Evolutionary conservation across 2,113 vertebrate genomes (phyloP).

Genomic region (Apus apus): DNA sequence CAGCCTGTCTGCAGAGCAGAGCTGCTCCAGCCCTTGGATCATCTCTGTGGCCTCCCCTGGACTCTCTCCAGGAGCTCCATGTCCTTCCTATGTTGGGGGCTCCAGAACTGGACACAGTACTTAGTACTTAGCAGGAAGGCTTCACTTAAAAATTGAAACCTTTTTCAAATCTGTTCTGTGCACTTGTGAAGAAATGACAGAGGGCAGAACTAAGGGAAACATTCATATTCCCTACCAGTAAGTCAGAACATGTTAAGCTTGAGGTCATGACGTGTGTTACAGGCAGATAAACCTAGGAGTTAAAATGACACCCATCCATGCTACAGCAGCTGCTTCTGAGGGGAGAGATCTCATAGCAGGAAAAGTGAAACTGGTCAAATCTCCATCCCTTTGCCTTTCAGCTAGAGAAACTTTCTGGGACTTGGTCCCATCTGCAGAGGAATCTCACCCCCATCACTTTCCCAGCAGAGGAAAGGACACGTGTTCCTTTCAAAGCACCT

Average conservation of each 20-base stretch:
- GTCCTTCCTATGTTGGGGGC: too few species aligned
- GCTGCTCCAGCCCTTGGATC: too few species aligned
- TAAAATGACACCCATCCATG: neutral
- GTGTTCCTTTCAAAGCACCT: neutral
- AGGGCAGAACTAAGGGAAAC: neutral
- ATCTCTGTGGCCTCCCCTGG: too few species aligned
- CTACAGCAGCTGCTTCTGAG: neutral
- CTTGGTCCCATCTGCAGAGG: neutral
- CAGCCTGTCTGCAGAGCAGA: too few species aligned
- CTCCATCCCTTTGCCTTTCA: neutral
- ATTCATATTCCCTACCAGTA: accelerated
- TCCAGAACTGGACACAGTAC: too few species aligned
- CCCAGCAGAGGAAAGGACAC: neutral
- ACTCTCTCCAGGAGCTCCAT: too few species aligned
- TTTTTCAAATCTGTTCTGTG: too few species aligned
- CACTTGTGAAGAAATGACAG: too few species aligned
- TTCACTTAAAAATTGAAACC: too few species aligned
- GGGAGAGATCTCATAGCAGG: neutral
- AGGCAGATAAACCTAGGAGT: neutral
- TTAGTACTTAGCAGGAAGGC: too few species aligned
- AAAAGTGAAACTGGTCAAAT: neutral
- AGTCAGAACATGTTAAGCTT: neutral
- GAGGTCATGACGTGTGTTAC: accelerated
- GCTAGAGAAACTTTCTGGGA: neutral
- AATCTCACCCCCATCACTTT: neutral